These are phyloP conservation scores for Pseudopodoces humilis DNA, from an alignment of 2,113 vertebrate genomes.

Conservation along the genomic window DNA sequence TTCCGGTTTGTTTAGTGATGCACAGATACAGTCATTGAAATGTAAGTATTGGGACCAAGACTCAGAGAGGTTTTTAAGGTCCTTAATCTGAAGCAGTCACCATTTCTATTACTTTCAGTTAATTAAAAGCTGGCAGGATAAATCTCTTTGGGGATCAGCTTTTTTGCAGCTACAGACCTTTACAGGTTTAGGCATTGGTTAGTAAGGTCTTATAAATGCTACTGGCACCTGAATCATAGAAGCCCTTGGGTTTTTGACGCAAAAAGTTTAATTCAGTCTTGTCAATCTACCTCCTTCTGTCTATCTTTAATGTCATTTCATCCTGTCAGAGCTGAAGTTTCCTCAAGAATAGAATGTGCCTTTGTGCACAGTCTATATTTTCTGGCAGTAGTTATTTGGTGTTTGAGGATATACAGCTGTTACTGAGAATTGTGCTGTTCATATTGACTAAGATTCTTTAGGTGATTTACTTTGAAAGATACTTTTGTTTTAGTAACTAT, in stretches of 20 bases:
- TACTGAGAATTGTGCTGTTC: neutral
- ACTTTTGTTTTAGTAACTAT: neutral
- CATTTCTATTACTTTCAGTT: neutral
- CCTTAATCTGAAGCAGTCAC: neutral
- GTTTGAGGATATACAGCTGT: neutral
- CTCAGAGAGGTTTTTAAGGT: neutral
- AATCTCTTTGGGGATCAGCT: conserved; percentile 6
- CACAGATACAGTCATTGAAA: neutral
- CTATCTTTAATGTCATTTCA: conserved; percentile 40
- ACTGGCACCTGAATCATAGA: conserved; percentile 11
- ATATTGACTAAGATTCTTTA: neutral
- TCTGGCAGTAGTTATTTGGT: neutral
- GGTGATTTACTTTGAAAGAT: neutral
- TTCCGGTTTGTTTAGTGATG: neutral
- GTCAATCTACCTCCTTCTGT: conserved; percentile 6
- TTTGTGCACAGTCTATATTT: neutral
- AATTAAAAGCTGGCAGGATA: conserved; percentile 17
- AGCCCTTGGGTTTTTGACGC: neutral
- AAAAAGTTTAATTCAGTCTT: conserved; percentile 37
- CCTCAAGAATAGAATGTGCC: neutral
- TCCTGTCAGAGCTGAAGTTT: neutral
- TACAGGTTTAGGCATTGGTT: neutral
- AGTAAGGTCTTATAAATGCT: conserved; percentile 29
- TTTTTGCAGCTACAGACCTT: conserved; percentile 3
- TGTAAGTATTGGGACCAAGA: neutral